Percentiles rank a stretch among this genome's conserved stretches.
Conservation (phyloP, 2,888 invertebrate genomes). For the Chrysolina americana region DNA sequence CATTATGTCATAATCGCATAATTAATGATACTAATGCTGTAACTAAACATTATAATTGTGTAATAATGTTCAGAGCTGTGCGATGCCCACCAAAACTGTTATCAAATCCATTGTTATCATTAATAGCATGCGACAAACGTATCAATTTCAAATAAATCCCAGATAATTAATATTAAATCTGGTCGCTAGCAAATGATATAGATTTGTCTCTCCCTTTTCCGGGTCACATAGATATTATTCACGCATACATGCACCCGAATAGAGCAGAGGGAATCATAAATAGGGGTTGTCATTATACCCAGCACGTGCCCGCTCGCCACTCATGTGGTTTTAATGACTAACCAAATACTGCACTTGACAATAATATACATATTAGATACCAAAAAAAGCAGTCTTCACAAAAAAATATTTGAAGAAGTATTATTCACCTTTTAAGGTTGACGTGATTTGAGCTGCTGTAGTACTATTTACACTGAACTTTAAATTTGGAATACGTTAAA, state of each 20-base stretch:
- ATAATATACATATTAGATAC: conserved; percentile 43
- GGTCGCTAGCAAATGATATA: conserved; percentile 30
- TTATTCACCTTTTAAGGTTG: too few relatives aligned
- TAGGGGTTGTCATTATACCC: conserved; percentile 56
- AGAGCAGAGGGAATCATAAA: conserved; percentile 43
- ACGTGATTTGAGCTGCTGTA: too few relatives aligned
- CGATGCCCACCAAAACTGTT: conserved; percentile 11
- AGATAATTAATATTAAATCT: conserved; percentile 43
- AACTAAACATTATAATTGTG: neutral
- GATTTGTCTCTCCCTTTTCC: conserved; percentile 32
- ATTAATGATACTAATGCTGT: neutral
- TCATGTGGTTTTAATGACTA: conserved; percentile 63
- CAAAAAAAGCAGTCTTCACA: neutral
- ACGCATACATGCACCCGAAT: conserved; percentile 48
- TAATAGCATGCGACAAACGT: conserved; percentile 28
- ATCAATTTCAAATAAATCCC: conserved; percentile 42
- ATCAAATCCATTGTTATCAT: conserved; percentile 21
- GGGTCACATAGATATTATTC: conserved; percentile 40
- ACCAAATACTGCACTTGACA: conserved; percentile 64
- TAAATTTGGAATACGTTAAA: too few relatives aligned
- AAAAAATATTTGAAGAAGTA: too few relatives aligned
- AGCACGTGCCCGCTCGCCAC: conserved; percentile 58
- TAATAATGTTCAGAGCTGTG: neutral
- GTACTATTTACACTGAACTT: too few relatives aligned
- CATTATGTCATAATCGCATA: neutral